These are phyloP conservation scores for Aricia agestis DNA, from an alignment of 1,140 invertebrate species.

Conservation along the genomic window DNA sequence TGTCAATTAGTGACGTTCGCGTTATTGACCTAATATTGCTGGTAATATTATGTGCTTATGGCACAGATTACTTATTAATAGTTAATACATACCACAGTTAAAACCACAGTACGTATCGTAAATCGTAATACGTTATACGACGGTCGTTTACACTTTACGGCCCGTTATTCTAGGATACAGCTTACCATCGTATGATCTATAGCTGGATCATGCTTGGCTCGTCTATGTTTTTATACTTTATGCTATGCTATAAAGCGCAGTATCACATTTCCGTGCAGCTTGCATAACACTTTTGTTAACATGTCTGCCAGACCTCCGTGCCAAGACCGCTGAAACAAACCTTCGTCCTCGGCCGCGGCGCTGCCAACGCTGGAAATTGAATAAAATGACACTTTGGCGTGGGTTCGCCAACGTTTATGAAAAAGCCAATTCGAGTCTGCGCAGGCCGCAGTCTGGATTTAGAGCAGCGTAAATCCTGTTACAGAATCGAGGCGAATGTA, in stretches of 20 bases:
- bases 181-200: no score
- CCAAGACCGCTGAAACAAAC: constrained; percentile 1
- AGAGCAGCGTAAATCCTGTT: neutral
- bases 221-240: neutral
- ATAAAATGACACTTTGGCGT: constrained; percentile 10
- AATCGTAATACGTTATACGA: no score
- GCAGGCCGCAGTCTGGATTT: neutral
- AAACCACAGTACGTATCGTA: no score
- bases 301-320: neutral
- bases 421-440: neutral
- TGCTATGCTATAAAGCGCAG: neutral
- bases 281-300: neutral
- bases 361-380: constrained; percentile 10
- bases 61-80: no score
- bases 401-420: neutral
- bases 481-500: neutral
- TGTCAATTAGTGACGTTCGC: no score
- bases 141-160: no score
- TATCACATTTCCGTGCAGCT: neutral
- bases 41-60: no score
- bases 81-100: no score
- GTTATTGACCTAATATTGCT: no score
- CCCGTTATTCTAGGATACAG: no score
- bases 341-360: neutral
- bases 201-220: no score